Evolutionary conservation across 2,113 vertebrate species (phyloP).

Genomic region (Thamnophis sirtalis): DNA sequence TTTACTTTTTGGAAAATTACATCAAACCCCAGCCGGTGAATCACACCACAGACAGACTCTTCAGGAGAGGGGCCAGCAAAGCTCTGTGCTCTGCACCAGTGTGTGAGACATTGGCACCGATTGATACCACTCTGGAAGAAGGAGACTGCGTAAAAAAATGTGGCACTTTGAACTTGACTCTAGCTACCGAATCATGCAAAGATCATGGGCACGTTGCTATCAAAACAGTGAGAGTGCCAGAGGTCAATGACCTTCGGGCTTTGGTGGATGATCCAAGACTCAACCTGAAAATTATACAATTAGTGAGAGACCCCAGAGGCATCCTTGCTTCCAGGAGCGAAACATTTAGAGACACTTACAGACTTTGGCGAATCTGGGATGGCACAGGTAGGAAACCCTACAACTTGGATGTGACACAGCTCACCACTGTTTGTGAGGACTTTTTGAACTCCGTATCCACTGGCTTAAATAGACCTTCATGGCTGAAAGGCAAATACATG

Average conservation of each 20-base stretch:
- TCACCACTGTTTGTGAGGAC: conserved; percentile 92
- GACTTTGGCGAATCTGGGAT: conserved; percentile 94
- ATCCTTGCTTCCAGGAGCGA: conserved; percentile 92
- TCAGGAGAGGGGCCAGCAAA: conserved; percentile 89
- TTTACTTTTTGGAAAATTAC: conserved; percentile 94
- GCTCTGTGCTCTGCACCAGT: conserved; percentile 88
- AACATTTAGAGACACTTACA: conserved; percentile 92
- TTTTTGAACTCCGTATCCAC: conserved; percentile 90
- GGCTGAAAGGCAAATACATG: conserved; percentile 97
- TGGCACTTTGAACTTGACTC: conserved; percentile 82
- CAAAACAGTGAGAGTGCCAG: conserved; percentile 90
- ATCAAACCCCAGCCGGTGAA: conserved; percentile 88
- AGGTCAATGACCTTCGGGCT: conserved; percentile 85
- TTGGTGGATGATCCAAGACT: conserved; percentile 91
- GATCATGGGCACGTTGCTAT: conserved; percentile 87
- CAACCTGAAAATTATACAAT: conserved; percentile 94
- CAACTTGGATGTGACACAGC: conserved; percentile 87
- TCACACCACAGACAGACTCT: conserved; percentile 90
- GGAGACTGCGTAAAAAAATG: conserved; percentile 93
- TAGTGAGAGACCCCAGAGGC: conserved; percentile 91
- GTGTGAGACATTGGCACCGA: conserved; percentile 75
- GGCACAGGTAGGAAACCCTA: conserved; percentile 90
- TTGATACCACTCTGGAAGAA: conserved; percentile 83
- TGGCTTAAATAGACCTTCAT: conserved; percentile 80
- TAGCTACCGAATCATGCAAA: conserved; percentile 84